phyloP scores from a whole-genome alignment of 2,888 invertebrate genomes.

The Temnothorax ravouxi region DNA sequence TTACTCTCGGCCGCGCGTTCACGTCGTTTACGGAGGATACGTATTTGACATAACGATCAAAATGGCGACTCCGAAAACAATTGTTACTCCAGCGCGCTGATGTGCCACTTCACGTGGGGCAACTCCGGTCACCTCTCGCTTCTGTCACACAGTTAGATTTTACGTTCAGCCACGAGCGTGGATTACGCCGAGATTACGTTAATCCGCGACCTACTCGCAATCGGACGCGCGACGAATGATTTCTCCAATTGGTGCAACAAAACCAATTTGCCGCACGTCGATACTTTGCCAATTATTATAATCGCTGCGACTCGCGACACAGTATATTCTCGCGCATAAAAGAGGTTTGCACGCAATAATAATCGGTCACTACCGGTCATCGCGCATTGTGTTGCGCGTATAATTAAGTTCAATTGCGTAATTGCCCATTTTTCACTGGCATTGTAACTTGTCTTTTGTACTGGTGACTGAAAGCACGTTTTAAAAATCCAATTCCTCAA shows the following conservation, averaged over 20 bases:
- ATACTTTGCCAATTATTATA: background rate
- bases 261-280: background rate
- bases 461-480: background rate
- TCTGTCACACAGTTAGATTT: background rate
- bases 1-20: slow-evolving; percentile 49
- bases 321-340: background rate
- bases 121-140: background rate
- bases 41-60: slow-evolving; percentile 79
- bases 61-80: slow-evolving; percentile 84
- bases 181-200: background rate
- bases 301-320: background rate
- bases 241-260: slow-evolving; percentile 1
- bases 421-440: background rate
- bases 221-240: background rate
- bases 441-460: background rate
- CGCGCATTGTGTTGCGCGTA: background rate
- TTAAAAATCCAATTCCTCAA: background rate
- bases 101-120: slow-evolving; percentile 38
- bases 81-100: slow-evolving; percentile 69
- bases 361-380: background rate
- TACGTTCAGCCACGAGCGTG: background rate
- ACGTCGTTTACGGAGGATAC: slow-evolving; percentile 47
- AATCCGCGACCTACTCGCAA: background rate
- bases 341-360: slow-evolving; percentile 18
- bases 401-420: background rate